Evolutionary conservation across 1,140 invertebrate species (phyloP).

Genomic region (Mamestra configurata): DNA sequence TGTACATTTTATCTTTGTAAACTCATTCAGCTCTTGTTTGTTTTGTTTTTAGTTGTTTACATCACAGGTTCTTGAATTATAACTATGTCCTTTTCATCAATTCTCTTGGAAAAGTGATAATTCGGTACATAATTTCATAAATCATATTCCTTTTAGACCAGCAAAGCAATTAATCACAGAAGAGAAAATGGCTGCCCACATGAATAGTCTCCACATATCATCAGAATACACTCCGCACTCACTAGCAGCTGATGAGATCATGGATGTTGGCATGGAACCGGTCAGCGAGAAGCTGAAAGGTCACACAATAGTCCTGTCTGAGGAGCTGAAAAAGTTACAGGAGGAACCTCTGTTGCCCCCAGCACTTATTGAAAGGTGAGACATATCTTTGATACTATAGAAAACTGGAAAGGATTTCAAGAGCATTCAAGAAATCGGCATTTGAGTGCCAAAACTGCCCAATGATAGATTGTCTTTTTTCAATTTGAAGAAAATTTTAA

Average conservation of each 20-base stretch:
- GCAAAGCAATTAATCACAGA: conserved; percentile 94
- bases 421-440: no score
- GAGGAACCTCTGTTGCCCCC: conserved; percentile 90
- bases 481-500: no score
- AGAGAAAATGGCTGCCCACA: conserved; percentile 93
- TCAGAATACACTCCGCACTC: conserved; percentile 82
- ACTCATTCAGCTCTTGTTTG: no score
- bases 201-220: conserved; percentile 92
- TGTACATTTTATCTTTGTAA: no score
- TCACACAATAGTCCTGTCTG: conserved; percentile 90
- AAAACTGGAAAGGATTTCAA: no score
- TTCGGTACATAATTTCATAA: neutral
- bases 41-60: no score
- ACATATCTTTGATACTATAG: neutral
- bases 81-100: no score
- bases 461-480: no score
- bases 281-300: conserved; percentile 88
- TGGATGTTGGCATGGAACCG: conserved; percentile 73
- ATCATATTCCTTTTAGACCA: conserved; percentile 76
- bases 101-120: no score
- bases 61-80: no score
- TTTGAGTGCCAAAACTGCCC: no score
- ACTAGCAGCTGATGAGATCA: conserved; percentile 70
- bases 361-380: conserved; percentile 89
- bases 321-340: conserved; percentile 91